Evolutionary conservation across 2,888 invertebrate genomes (phyloP).

Genomic region (Ceraclea dissimilis): DNA sequence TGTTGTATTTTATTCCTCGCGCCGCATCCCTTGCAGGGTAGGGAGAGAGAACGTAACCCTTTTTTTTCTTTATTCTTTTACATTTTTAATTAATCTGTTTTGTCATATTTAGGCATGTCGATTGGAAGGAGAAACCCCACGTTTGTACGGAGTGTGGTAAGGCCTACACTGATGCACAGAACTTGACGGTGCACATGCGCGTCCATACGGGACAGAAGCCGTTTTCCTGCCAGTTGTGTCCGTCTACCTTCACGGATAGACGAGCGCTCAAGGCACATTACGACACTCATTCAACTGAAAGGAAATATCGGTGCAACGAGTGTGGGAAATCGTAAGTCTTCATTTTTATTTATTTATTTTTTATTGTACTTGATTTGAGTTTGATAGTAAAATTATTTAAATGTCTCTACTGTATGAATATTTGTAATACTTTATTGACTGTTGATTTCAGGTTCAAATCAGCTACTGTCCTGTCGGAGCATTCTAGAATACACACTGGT

Average conservation of each 20-base stretch:
- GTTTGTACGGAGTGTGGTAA: slow-evolving; percentile 20
- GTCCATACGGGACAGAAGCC: slow-evolving; percentile 22
- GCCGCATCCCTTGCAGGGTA: no score
- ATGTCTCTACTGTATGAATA: no score
- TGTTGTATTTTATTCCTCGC: neutral
- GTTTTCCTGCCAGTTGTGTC: slow-evolving; percentile 15
- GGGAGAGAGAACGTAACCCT: no score
- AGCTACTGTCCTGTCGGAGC: no score
- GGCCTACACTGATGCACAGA: slow-evolving; percentile 17
- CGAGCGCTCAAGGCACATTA: slow-evolving; percentile 19
- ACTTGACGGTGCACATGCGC: slow-evolving; percentile 18
- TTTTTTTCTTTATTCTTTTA: neutral
- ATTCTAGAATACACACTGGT: neutral
- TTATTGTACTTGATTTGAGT: neutral
- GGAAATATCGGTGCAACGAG: slow-evolving; percentile 15
- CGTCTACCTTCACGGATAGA: slow-evolving; percentile 19
- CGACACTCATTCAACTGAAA: slow-evolving; percentile 15
- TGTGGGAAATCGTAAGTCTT: slow-evolving; percentile 20
- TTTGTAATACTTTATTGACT: no score
- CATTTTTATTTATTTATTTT: slow-evolving; percentile 7
- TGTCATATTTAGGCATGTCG: slow-evolving; percentile 14
- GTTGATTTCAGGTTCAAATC: no score
- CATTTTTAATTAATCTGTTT: neutral
- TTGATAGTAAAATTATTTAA: no score
- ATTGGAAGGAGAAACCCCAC: slow-evolving; percentile 11